Evolutionary conservation across 2,888 invertebrate genomes (phyloP).

Genomic region (Scaptomyza parva): DNA sequence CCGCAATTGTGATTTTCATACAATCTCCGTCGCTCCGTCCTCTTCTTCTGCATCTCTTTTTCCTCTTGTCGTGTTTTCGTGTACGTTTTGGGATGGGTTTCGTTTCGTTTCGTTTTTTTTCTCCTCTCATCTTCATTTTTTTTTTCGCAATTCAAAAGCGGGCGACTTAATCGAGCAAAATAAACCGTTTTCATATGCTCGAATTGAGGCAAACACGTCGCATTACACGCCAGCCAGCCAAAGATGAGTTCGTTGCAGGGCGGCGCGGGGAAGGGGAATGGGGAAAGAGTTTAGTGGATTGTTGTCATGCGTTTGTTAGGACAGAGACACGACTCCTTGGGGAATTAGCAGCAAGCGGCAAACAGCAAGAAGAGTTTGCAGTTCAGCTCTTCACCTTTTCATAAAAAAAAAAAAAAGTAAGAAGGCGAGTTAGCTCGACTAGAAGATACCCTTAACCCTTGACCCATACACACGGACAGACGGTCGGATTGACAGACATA

Average conservation of each 20-base stretch:
- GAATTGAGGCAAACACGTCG: constrained; percentile 80
- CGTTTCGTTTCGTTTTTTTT: constrained; percentile 15
- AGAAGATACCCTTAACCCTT: too few relatives aligned
- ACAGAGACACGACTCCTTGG: constrained; percentile 46
- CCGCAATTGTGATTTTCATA: constrained; percentile 25
- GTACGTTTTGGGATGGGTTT: constrained; percentile 39
- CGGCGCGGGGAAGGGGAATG: not conserved
- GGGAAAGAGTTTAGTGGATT: constrained; percentile 19
- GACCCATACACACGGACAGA: too few relatives aligned
- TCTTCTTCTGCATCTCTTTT: not conserved
- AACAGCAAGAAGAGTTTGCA: constrained; percentile 26
- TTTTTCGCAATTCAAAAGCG: constrained; percentile 70
- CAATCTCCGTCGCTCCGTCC: not conserved
- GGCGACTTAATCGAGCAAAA: constrained; percentile 84
- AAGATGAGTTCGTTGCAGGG: not conserved
- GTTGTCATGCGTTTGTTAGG: constrained; percentile 51
- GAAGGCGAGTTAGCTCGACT: too few relatives aligned
- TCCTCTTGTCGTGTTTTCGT: too few relatives aligned
- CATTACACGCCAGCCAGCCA: constrained; percentile 65
- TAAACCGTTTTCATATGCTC: constrained; percentile 82
- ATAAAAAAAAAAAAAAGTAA: too few relatives aligned
- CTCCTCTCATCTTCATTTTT: constrained; percentile 14
- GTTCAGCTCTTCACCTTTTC: constrained; percentile 34
- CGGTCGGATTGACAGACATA: too few relatives aligned
- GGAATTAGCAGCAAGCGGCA: constrained; percentile 50